Conservation (phyloP, 2,888 invertebrate genomes). For the Hemicrepidius hirtus region DNA sequence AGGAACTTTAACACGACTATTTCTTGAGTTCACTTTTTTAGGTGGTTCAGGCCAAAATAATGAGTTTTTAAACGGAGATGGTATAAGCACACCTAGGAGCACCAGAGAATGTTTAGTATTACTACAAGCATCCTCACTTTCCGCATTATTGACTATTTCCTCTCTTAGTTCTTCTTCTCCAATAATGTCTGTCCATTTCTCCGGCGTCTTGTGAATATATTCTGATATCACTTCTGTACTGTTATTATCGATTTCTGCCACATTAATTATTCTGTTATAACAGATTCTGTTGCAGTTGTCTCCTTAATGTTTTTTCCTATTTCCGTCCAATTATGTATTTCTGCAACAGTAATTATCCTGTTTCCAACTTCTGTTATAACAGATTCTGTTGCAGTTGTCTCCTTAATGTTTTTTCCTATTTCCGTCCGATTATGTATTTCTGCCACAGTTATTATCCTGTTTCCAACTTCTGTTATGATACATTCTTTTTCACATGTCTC, state of each 20-base stretch:
- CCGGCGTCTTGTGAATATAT: slow-evolving; percentile 25
- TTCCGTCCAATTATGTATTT: neutral
- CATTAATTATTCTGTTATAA: slow-evolving; percentile 4
- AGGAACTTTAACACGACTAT: slow-evolving; percentile 52
- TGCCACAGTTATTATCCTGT: too few relatives aligned
- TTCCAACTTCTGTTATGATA: slow-evolving; percentile 60
- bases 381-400: neutral
- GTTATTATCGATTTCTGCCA: slow-evolving; percentile 2
- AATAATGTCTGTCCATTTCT: neutral
- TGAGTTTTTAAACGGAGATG: slow-evolving; percentile 51
- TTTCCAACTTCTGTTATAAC: neutral
- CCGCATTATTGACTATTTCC: too few relatives aligned
- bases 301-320: neutral
- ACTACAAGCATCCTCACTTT: too few relatives aligned
- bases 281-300: neutral
- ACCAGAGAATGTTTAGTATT: too few relatives aligned
- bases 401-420: too few relatives aligned
- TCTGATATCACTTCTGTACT: slow-evolving; percentile 25
- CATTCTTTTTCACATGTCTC: neutral
- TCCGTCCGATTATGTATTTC: too few relatives aligned
- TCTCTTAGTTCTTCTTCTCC: too few relatives aligned
- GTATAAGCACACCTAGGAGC: slow-evolving; percentile 25
- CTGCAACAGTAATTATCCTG: neutral
- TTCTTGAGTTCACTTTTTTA: slow-evolving; percentile 45
- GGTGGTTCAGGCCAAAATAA: slow-evolving; percentile 52